phyloP scores from a whole-genome alignment of 2,113 vertebrate species.

The Amblyopsis rosae region DNA sequence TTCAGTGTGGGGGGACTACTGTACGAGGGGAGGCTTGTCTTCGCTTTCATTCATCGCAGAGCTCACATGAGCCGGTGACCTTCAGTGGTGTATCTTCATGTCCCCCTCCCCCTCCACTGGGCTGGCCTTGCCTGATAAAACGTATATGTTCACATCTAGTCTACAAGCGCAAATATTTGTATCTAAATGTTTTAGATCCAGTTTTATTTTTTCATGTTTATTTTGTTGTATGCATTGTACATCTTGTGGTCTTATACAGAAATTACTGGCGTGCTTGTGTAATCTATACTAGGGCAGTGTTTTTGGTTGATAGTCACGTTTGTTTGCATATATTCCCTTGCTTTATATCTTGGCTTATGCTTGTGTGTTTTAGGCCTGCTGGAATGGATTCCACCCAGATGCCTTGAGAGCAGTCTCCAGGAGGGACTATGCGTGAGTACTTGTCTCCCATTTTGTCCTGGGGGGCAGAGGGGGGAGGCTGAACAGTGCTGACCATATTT shows the following conservation, averaged over 20 bases:
- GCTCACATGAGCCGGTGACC: constrained; percentile 46
- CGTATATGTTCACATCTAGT: no score
- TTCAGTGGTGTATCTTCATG: constrained; percentile 31
- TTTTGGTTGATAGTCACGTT: no score
- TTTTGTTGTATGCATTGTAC: no score
- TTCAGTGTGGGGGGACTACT: neutral
- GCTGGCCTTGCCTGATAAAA: no score
- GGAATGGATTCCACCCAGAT: constrained; percentile 84
- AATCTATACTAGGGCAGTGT: no score
- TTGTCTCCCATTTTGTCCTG: neutral
- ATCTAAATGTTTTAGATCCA: no score
- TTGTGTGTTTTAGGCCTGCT: constrained; percentile 75
- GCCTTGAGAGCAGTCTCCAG: constrained; percentile 79
- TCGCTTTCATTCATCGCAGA: neutral
- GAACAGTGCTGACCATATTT: neutral
- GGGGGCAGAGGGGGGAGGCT: neutral
- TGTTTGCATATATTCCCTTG: neutral
- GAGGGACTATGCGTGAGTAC: constrained; percentile 89
- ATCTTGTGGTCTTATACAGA: no score
- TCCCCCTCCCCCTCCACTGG: no score
- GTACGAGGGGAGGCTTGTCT: constrained; percentile 28
- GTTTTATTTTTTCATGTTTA: no score
- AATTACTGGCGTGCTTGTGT: no score
- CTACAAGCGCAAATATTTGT: no score
- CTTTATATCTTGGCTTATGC: no score